Base-by-base conservation (phyloP, 2,797 vertebrate species). In the Esox masquinongy region DNA sequence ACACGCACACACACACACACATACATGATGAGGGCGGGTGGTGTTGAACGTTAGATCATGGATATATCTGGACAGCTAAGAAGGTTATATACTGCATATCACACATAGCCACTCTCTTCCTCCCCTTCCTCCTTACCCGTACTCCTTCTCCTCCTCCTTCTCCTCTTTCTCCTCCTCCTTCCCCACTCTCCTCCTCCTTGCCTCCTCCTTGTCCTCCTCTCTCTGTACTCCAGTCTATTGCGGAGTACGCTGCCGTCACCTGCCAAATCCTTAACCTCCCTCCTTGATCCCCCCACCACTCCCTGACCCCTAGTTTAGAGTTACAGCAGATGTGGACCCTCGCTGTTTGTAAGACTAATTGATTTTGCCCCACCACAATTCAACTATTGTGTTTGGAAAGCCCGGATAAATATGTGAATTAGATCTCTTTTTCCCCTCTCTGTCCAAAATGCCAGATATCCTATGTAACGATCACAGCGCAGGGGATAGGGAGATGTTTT, bases 291-390 rank as follows among this genome's bases (percentile, higher is more conserved):
- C 93, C 95, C 93, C 93, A 90, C 85, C 89, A 85, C 89, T 90
- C 89, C 68, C 73, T 56, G 50, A 56, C 64, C 78, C 76, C 39
- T 64, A 84, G 76, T 90, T 91, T 95, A 92, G 93, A 97, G 90
- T 94, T 94, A 91, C 95, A 95, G 94, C 96, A 98, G 96, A 98
- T 98, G 96, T 96, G 92, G 81, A 81, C 83, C 86, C 93, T 93
- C 80, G 89, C 91, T 90, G 88, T 91, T 93, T 88, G 87, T 89
- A 93, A 83, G 89, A 92, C 94, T 95, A 96, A 97, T 96, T 96
- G 94, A 95, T 96, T 92, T 96, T 95, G 84, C 84, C 89, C 86
- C 90, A 79, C 90, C 83, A 93, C 93, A 94, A 92, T 95, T 92
- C 93, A 90, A 85, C 93, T 94, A 95, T 95, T 96, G 94, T 94